Percentiles rank a stretch among this genome's conserved stretches.
phyloP scores from a whole-genome alignment of 2,113 vertebrate genomes.

The Electrona antarctica region DNA sequence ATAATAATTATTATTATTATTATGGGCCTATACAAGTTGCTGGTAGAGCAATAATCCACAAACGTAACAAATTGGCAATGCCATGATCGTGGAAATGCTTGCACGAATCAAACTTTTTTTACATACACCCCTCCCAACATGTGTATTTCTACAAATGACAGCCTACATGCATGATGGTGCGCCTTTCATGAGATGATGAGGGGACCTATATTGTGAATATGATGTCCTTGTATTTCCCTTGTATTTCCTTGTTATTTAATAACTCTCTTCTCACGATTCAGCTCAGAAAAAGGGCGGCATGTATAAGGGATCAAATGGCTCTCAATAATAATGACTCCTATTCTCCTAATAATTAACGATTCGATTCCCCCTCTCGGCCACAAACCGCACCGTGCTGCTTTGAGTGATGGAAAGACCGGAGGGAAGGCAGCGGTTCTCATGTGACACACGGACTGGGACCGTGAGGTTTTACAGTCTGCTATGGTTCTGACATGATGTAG shows the following conservation, averaged over 20 bases:
- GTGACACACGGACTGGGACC: slow-evolving; percentile 12
- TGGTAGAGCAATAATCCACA: not conserved
- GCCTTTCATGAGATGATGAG: not conserved
- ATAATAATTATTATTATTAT: not conserved
- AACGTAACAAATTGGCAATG: not conserved
- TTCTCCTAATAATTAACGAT: slow-evolving; percentile 4
- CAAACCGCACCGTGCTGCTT: slow-evolving; percentile 8
- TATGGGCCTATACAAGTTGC: not conserved
- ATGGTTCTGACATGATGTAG: no score
- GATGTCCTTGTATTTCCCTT: no score
- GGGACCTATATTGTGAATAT: no score
- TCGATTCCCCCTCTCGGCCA: not conserved
- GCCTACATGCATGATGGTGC: not conserved
- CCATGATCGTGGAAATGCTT: no score
- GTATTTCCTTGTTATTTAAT: not conserved
- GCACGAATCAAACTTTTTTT: slow-evolving; percentile 39
- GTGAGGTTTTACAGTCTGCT: slow-evolving; percentile 22
- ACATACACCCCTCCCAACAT: not conserved
- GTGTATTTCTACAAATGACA: not conserved
- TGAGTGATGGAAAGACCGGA: slow-evolving; percentile 9
- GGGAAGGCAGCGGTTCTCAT: slow-evolving; percentile 6
- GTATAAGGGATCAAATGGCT: no score
- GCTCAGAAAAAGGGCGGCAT: no score
- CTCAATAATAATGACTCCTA: no score
- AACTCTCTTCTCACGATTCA: not conserved